A percentile compares a stretch with the other conserved stretches of the same genome.
Conservation (phyloP, 2,888 invertebrate genomes). For the Noctua pronuba region DNA sequence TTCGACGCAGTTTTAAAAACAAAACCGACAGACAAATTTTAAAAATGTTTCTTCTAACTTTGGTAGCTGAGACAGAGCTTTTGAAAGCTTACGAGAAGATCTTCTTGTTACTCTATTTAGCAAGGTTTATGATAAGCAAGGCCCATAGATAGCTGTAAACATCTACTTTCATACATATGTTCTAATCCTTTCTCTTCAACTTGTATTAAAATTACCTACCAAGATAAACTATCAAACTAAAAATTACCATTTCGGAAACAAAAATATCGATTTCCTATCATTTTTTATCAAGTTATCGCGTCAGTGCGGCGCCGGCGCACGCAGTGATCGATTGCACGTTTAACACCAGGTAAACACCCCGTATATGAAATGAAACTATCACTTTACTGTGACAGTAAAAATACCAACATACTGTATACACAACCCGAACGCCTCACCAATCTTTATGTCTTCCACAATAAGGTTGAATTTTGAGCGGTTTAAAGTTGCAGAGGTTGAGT, state of each 20-base stretch:
- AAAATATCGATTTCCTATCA: conserved; percentile 63
- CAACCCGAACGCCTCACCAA: conserved; percentile 1
- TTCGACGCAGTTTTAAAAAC: not conserved
- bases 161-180: not conserved
- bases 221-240: conserved; percentile 11
- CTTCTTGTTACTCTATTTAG: not conserved
- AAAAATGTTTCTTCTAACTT: not conserved
- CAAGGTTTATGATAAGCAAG: not conserved
- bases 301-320: conserved; percentile 76
- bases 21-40: not conserved
- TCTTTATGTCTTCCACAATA: conserved; percentile 33
- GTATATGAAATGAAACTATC: conserved; percentile 76
- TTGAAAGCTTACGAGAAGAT: not conserved
- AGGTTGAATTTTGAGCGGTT: conserved; percentile 55
- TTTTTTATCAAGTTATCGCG: conserved; percentile 65
- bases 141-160: not conserved
- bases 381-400: conserved; percentile 69
- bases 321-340: conserved; percentile 74
- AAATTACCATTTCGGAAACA: conserved; percentile 44
- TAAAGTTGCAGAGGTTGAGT: conserved; percentile 35
- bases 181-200: not conserved
- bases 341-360: conserved; percentile 75
- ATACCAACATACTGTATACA: conserved; percentile 55
- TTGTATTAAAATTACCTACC: not conserved
- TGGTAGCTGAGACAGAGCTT: not conserved